Evolutionary conservation across 2,888 invertebrate genomes (phyloP).

Genomic region (Pristionchus mayeri): DNA sequence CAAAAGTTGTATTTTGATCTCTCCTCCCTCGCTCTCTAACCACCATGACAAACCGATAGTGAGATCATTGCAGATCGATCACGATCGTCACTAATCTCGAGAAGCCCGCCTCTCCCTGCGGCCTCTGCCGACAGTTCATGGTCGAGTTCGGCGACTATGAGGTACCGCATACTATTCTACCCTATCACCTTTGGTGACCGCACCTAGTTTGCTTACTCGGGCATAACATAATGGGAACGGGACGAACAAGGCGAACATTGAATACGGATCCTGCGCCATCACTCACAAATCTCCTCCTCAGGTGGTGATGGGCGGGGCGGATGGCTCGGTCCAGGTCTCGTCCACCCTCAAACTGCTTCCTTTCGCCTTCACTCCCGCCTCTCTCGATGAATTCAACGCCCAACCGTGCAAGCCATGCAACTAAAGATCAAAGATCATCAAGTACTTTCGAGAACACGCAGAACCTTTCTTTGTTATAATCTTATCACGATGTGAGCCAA

Average conservation of each 20-base stretch:
- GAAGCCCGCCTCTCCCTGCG: slow-evolving; percentile 72
- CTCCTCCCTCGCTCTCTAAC: background rate
- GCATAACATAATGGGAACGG: no score
- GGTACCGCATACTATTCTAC: slow-evolving; percentile 55
- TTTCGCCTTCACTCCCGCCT: slow-evolving; percentile 65
- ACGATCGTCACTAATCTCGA: slow-evolving; percentile 57
- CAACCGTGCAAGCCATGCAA: slow-evolving; percentile 25
- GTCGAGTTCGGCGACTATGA: slow-evolving; percentile 72
- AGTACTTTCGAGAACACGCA: background rate
- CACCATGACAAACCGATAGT: no score
- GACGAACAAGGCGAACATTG: no score
- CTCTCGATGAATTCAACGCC: slow-evolving; percentile 57
- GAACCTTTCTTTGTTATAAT: background rate
- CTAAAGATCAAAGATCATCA: slow-evolving; percentile 46
- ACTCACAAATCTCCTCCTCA: background rate
- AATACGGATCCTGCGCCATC: no score
- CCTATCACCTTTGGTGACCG: no score
- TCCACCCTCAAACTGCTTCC: slow-evolving; percentile 64
- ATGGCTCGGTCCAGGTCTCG: slow-evolving; percentile 49
- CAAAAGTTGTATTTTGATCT: background rate
- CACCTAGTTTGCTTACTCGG: no score
- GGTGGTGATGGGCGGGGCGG: slow-evolving; percentile 41
- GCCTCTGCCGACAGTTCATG: slow-evolving; percentile 73
- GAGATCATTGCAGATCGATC: slow-evolving; percentile 58
- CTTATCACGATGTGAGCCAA: background rate